Base-by-base conservation (phyloP, 2,888 invertebrate genomes). In the Brachypalpus laphriformis region DNA sequence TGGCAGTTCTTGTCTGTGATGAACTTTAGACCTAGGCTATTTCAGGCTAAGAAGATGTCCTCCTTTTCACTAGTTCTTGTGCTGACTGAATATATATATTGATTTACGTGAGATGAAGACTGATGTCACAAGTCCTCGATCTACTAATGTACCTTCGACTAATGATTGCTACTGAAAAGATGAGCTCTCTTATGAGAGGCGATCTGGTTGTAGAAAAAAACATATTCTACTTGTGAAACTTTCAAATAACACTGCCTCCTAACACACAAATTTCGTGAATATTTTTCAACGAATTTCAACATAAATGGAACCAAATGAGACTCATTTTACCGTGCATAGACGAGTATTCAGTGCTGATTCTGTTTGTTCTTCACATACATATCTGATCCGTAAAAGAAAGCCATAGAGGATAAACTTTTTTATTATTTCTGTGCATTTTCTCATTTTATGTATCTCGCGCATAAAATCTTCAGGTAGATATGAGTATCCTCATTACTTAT, bases 401-500 rank as follows among this genome's bases (percentile, higher is more conserved):
- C 2, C n/a, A 16, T 25, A 9, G 16, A 18, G 45, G 14, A 45
- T 70, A 70, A 70, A 45, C 18, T 45, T 56, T 40, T 70, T 31
- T 70, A 42, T 59, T 61, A 61, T 42, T 25, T 3, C 42, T 59
- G 9, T n/a, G 42, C n/a, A 42, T 37, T 59, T 7, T 9, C 47
- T 22, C 25, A 57, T 78, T 51, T 18, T 56, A 70, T 70, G 3
- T 47, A 49, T 9, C 16, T 22, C 47, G 57, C 57, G 11, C n/a
- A 63, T 61, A 51, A 71, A 61, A 54, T 57, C 49, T 22, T 42
- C 6, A 49, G 57, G 71, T 37, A 57, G 20, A 34, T 47, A 25
- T 5, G 25, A 25, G 25, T 25, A 47, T 56, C 31, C 57, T n/a
- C 57, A 72, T 72, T 80, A 80, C 47, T 57, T 72, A 57, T 65